phyloP scores from a whole-genome alignment of 2,113 vertebrate species.

The Petroica traversi region DNA sequence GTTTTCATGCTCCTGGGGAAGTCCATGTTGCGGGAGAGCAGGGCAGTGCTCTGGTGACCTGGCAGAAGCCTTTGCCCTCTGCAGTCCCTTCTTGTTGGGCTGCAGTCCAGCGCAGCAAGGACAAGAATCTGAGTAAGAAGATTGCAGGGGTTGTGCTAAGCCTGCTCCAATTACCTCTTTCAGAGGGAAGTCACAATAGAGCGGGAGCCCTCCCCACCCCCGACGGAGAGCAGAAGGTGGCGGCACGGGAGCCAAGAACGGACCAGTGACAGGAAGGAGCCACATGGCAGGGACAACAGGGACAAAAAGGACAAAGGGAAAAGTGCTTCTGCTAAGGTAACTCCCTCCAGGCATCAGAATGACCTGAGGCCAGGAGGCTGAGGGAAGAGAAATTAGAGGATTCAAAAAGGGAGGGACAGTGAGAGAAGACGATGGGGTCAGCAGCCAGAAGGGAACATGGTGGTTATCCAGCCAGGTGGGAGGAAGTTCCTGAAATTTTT shows the following conservation, averaged over 20 bases:
- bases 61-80: neutral
- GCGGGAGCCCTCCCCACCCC: slow-evolving; percentile 65
- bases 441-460: neutral
- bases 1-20: neutral
- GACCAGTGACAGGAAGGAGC: slow-evolving; percentile 70
- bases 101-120: neutral
- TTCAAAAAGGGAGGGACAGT: neutral
- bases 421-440: neutral
- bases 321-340: slow-evolving; percentile 65
- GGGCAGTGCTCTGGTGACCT: neutral
- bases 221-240: slow-evolving; percentile 61
- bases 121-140: neutral
- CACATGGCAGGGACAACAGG: slow-evolving; percentile 65
- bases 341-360: neutral
- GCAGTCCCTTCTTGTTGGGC: neutral
- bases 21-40: neutral
- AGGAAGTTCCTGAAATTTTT: neutral
- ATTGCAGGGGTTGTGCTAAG: neutral
- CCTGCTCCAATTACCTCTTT: neutral
- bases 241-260: slow-evolving; percentile 64
- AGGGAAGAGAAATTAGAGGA: neutral
- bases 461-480: neutral
- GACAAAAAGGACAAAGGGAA: slow-evolving; percentile 74
- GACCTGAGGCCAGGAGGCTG: neutral
- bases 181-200: slow-evolving; percentile 78